Evolutionary conservation across 2,797 vertebrate genomes (phyloP).

Genomic region (Protonibea diacanthus): DNA sequence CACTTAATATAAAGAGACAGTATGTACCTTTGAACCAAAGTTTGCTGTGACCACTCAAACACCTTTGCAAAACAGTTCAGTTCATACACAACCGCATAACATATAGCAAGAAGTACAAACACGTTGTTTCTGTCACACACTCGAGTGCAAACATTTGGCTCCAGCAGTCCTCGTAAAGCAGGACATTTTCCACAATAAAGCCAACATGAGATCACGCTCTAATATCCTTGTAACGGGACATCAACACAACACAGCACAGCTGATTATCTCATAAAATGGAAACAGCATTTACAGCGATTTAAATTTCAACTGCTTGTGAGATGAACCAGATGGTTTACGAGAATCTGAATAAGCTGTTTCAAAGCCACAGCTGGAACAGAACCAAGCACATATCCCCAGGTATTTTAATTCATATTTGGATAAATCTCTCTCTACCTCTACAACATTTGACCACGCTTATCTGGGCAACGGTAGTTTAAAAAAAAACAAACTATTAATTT

Average conservation of each 20-base stretch:
- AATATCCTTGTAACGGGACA: slow-evolving; percentile 42
- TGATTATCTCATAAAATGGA: slow-evolving; percentile 57
- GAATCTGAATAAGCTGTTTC: slow-evolving; percentile 34
- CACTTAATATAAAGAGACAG: slow-evolving; percentile 6
- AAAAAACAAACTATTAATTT: slow-evolving; percentile 9
- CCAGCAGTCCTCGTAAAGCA: not conserved
- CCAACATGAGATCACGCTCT: slow-evolving; percentile 47
- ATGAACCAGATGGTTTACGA: slow-evolving; percentile 63
- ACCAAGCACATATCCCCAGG: slow-evolving; percentile 34
- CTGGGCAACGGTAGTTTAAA: slow-evolving; percentile 6
- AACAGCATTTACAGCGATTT: slow-evolving; percentile 59
- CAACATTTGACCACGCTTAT: slow-evolving; percentile 15
- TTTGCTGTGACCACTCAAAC: not conserved
- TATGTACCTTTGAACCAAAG: not conserved
- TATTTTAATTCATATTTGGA: slow-evolving; percentile 43
- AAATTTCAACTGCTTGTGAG: slow-evolving; percentile 49
- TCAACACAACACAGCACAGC: slow-evolving; percentile 32
- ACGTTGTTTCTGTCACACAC: not conserved
- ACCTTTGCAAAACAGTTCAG: not conserved
- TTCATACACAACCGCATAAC: not conserved
- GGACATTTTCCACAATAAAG: slow-evolving; percentile 55
- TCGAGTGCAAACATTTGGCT: slow-evolving; percentile 16
- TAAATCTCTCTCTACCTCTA: not conserved
- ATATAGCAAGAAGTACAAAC: not conserved
- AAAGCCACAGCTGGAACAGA: slow-evolving; percentile 21